Evolutionary conservation across 2,888 invertebrate genomes (phyloP).

Genomic region (Conops quadrifasciatus): DNA sequence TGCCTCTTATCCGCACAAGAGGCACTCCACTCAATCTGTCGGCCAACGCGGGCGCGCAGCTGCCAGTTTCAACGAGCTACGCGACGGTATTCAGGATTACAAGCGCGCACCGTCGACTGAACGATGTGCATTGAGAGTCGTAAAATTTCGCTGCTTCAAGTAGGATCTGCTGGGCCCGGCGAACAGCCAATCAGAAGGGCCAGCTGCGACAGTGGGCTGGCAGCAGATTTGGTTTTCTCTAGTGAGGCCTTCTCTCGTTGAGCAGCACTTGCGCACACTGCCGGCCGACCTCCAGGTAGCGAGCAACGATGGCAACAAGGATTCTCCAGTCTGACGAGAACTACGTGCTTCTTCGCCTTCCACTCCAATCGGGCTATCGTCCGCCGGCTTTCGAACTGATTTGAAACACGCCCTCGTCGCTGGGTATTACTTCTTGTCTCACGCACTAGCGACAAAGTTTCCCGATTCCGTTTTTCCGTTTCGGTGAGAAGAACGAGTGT

Average conservation of each 20-base stretch:
- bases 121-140: constrained; percentile 11
- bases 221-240: neutral
- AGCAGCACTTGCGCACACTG: constrained; percentile 22
- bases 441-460: neutral
- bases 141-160: constrained; percentile 17
- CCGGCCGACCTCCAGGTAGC: neutral
- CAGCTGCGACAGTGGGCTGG: constrained; percentile 1
- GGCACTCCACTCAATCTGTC: constrained; percentile 40
- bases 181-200: constrained; percentile 20
- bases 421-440: neutral
- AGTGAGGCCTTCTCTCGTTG: neutral
- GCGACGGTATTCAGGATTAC: constrained; percentile 22
- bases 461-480: constrained; percentile 23
- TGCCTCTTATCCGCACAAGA: constrained; percentile 40
- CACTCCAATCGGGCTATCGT: neutral
- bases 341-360: constrained; percentile 6
- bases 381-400: neutral
- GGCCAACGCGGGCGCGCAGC: constrained; percentile 19
- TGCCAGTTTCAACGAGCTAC: constrained; percentile 14
- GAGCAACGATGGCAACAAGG: constrained; percentile 5
- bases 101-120: neutral
- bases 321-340: neutral
- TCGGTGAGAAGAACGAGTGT: constrained; percentile 11
- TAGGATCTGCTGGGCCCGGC: neutral
- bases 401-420: constrained; percentile 19